Evolutionary conservation across 2,113 vertebrate species (phyloP).

Genomic region (Stegastes partitus): DNA sequence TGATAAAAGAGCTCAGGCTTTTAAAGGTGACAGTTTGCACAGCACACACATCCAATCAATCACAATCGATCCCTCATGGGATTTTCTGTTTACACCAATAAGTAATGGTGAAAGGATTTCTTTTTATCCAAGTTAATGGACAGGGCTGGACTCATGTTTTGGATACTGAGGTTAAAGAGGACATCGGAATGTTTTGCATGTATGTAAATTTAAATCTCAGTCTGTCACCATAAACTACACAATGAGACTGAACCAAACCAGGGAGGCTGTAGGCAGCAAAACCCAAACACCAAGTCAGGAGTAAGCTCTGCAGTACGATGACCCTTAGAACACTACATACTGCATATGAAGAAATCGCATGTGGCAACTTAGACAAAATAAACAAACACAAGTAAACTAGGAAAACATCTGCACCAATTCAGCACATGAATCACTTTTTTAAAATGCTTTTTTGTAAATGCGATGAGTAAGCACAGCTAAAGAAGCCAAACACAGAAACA

Average conservation of each 20-base stretch:
- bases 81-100: not conserved
- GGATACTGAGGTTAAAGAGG: not conserved
- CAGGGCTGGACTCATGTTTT: not conserved
- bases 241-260: not conserved
- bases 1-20: slow-evolving; percentile 7
- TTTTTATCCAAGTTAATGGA: not conserved
- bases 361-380: too few species aligned
- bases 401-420: too few species aligned
- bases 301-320: not conserved
- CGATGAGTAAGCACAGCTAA: too few species aligned
- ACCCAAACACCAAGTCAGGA: too few species aligned
- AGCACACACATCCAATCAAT: not conserved
- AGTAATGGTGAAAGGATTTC: not conserved
- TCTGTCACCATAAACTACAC: not conserved
- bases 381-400: too few species aligned
- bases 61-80: not conserved
- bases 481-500: too few species aligned
- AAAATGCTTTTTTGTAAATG: too few species aligned
- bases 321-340: too few species aligned
- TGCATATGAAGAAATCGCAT: too few species aligned
- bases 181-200: not conserved
- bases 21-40: not conserved
- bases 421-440: too few species aligned
- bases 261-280: not conserved
- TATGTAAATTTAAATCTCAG: not conserved